Conservation (phyloP, 1,140 invertebrate genomes). For the Drosophila mayri region DNA sequence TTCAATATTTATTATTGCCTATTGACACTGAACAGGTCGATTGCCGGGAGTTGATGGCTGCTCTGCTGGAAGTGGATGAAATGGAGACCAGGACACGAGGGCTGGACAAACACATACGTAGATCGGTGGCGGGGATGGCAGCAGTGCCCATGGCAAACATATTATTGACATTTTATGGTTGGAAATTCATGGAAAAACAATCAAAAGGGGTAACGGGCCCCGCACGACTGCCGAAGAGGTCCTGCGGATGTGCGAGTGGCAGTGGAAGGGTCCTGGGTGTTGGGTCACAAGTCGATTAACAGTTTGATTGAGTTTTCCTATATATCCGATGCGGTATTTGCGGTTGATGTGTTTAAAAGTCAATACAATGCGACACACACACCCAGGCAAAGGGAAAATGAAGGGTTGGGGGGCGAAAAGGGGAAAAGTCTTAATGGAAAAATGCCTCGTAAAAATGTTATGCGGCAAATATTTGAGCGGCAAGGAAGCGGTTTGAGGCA, state of each 20-base stretch:
- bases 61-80: slow-evolving; percentile 23
- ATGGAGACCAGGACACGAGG: slow-evolving; percentile 28
- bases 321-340: slow-evolving; percentile 67
- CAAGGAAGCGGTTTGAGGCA: slow-evolving; percentile 20
- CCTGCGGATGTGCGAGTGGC: neutral
- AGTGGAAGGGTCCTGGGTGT: slow-evolving; percentile 2
- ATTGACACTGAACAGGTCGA: slow-evolving; percentile 63
- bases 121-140: neutral
- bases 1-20: slow-evolving; percentile 64
- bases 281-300: slow-evolving; percentile 69
- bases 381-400: neutral
- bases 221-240: slow-evolving; percentile 24
- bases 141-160: slow-evolving; percentile 60
- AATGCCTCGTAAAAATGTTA: slow-evolving; percentile 68
- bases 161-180: slow-evolving; percentile 78
- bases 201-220: slow-evolving; percentile 50
- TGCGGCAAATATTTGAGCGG: slow-evolving; percentile 47
- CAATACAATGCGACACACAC: slow-evolving; percentile 47
- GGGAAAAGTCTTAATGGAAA: slow-evolving; percentile 63
- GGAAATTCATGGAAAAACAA: slow-evolving; percentile 66
- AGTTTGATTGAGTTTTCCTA: slow-evolving; percentile 77
- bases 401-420: neutral
- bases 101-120: slow-evolving; percentile 55
- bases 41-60: slow-evolving; percentile 32
- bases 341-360: slow-evolving; percentile 72